These are phyloP conservation scores for Bombus sibiricus DNA, from an alignment of 1,140 invertebrate species.

Conservation along the genomic window DNA sequence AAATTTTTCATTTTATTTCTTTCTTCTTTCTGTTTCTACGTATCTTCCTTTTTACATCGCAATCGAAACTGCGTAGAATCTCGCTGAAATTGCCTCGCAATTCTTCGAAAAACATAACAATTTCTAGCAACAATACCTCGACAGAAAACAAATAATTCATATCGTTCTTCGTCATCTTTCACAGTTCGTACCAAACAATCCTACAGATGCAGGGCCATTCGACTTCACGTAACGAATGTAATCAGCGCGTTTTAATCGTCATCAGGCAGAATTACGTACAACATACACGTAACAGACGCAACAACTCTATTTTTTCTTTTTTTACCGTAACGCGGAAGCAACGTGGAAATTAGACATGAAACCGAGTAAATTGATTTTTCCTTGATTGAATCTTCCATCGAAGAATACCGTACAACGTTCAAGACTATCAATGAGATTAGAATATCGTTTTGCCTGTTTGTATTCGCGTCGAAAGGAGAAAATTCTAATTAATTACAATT, in stretches of 20 bases:
- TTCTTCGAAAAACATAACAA: neutral
- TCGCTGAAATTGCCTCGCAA: neutral
- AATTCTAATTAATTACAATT: no score
- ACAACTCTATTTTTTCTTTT: neutral
- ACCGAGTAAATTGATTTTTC: neutral
- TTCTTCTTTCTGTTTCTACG: neutral
- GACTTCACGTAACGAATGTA: constrained; percentile 12
- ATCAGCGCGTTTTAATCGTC: constrained; percentile 7
- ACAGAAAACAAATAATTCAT: neutral
- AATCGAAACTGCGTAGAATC: neutral
- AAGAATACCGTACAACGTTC: no score
- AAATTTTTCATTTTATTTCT: no score
- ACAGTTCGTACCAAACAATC: neutral
- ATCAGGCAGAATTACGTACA: neutral
- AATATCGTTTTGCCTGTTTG: no score
- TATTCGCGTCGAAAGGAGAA: no score
- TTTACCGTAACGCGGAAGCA: neutral
- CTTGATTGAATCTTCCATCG: neutral
- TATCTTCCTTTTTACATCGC: neutral
- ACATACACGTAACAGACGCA: neutral
- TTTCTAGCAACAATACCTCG: neutral
- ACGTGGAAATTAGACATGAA: neutral
- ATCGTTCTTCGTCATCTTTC: neutral
- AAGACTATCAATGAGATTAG: neutral
- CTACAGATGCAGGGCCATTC: neutral